Base-by-base conservation (phyloP, 2,888 invertebrate species). In the Drosophila prolongata region DNA sequence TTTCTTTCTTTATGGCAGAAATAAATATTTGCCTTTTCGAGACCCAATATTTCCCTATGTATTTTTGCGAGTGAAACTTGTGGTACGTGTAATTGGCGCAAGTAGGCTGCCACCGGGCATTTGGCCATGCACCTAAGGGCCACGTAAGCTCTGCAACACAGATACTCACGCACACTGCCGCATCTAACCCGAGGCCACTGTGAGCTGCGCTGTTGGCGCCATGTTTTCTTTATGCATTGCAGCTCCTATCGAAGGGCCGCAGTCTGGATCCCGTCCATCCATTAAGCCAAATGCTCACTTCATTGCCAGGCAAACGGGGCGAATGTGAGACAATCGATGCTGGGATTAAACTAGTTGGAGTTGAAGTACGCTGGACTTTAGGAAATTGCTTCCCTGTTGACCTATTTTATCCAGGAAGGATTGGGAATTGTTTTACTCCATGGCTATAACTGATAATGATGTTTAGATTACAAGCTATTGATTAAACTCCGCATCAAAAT, bases 151-250 rank as follows among this genome's bases (percentile, higher is more conserved):
- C 47, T 52, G 68, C 37, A 49, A 10, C 65, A 35, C 49, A 38
- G 38, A 53, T 11, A 43, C 34, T 52, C 44, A 44, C 52, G 66
- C 65, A 66, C 35, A 40, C 14, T 16, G 16, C 10, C 56, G 37
- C 56, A 68, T 46, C 69, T 47, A 35, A 40, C 69, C 69, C 19
- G 57, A n/a, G 69, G 44, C 59, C 27, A 47, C 46, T 64, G 76
- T 47, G 42, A 62, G 55, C 49, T 70, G 24, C 43, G 27, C 56
- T 50, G 59, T 52, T 70, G 87, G 75, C 71, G 56, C 70, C 87
- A 85, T 76, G 77, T 74, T 81, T 71, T 74, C 79, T 62, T 81
- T 71, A 82, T 80, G 86, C 78, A 68, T 71, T 85, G 61, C 58
- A 82, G 68, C 43, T 81, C 19, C 71, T 46, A 53, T 78, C 58